These are phyloP conservation scores for Ophiothrix spiculata DNA, from an alignment of 35 echinoderm and acorn worm species.

Conservation along the genomic window DNA sequence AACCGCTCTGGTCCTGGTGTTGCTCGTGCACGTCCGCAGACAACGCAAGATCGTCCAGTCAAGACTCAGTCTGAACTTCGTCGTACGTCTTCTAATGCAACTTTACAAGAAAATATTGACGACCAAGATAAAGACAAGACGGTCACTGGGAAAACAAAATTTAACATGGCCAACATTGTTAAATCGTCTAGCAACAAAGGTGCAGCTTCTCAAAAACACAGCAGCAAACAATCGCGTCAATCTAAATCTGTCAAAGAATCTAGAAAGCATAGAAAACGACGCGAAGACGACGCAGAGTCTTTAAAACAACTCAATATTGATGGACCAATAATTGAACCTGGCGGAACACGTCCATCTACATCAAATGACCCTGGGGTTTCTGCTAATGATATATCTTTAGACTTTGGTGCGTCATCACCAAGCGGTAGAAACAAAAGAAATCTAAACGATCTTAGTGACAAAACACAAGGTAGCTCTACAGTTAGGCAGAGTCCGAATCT, in stretches of 20 bases:
- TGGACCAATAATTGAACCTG: neutral
- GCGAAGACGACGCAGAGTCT: neutral
- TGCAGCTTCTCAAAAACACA: neutral
- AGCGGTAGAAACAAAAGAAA: neutral
- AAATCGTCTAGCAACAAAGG: neutral
- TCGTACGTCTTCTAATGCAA: neutral
- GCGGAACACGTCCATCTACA: neutral
- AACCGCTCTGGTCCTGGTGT: neutral
- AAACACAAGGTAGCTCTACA: neutral
- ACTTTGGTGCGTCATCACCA: neutral
- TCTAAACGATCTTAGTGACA: neutral
- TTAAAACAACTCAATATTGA: slow-evolving; percentile 2
- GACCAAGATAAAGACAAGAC: neutral
- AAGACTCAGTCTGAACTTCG: neutral
- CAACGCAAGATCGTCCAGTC: neutral
- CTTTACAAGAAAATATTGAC: neutral
- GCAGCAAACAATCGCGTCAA: neutral
- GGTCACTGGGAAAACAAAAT: neutral
- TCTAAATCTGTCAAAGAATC: neutral
- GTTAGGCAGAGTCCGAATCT: neutral
- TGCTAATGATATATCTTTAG: neutral
- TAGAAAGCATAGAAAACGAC: neutral
- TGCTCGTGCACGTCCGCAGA: neutral
- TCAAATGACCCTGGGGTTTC: neutral
- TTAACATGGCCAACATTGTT: neutral